phyloP scores from a whole-genome alignment of 2,797 vertebrate genomes.

The Petrocephalus schoutedeni region DNA sequence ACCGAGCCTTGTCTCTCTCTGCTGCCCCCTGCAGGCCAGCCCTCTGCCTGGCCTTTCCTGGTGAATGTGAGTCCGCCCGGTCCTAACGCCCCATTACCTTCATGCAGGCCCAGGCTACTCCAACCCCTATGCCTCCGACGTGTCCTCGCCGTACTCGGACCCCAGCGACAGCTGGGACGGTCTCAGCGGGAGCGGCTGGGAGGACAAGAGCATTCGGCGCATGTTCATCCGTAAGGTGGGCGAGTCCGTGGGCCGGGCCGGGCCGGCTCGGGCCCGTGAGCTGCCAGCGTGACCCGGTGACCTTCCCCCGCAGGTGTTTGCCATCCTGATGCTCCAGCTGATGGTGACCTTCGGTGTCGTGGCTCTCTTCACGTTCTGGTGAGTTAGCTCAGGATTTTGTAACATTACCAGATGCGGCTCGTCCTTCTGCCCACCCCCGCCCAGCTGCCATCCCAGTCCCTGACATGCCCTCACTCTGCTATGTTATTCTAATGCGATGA shows the following conservation, averaged over 20 bases:
- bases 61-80: background rate
- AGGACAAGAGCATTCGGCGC: constrained; percentile 45
- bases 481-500: background rate
- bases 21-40: background rate
- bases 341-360: constrained; percentile 48
- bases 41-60: background rate
- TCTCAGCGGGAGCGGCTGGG: constrained; percentile 37
- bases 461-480: background rate
- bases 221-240: constrained; percentile 48
- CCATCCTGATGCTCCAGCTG: constrained; percentile 49
- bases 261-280: background rate
- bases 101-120: constrained; percentile 37
- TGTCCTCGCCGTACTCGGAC: constrained; percentile 39
- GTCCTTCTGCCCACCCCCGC: no score
- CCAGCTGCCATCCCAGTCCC: background rate
- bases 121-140: constrained; percentile 37
- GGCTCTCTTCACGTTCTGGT: constrained; percentile 49
- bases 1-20: background rate
- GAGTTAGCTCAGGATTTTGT: background rate
- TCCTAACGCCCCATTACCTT: background rate
- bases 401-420: background rate
- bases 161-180: constrained; percentile 43
- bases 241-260: background rate
- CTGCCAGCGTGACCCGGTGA: background rate
- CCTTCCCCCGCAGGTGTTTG: constrained; percentile 42